Base-by-base conservation (phyloP, 2,888 invertebrate species). In the Mamestra brassicae region DNA sequence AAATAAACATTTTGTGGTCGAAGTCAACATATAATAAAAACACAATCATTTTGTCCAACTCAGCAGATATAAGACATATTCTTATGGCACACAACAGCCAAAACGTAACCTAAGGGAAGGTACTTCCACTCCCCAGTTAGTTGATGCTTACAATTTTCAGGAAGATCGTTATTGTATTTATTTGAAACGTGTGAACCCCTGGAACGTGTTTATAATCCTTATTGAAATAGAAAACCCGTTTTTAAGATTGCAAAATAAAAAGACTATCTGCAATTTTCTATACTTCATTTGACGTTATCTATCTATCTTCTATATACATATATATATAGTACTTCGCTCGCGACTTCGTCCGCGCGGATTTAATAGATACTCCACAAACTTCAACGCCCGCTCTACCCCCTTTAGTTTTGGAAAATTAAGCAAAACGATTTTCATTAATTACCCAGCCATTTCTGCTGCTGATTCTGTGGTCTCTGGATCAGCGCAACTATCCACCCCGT, bases 1-100 rank as follows among this genome's bases (percentile, higher is more conserved):
- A 42, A 73, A 72, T 47, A 42, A 42, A n/a, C 34, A 63, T 52
- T 50, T 74, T 50, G n/a, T n/a, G 74, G 57, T 57, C 62, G 34
- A 63, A 71, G 17, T 58, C n/a, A 72, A 54, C 47, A 13, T 42
- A 58, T 57, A 17, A 17, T 17, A 42, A 42, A 61, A 42, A 11
- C 10, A 11, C 26, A 26, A 55, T 54, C 3, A 8, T 4, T 42
- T 42, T 5, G 42, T 42, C 11, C 3, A n/a, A 7, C 38, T 38
- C 60, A 17, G 10, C 38, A 38, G 60, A 55, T 55, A 26, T 54
- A n/a, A 0, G 10, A 8, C 55, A 10, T n/a, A n/a, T 52, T 52
- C 17, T 52, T 15, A 50, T 50, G 50, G 50, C 15, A 5, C 15
- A 50, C 15, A 52, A 52, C 52, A 15, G 5, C 17, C 0, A 52